Conservation (phyloP, 2,888 invertebrate species). For the Ganaspis brasiliensis region DNA sequence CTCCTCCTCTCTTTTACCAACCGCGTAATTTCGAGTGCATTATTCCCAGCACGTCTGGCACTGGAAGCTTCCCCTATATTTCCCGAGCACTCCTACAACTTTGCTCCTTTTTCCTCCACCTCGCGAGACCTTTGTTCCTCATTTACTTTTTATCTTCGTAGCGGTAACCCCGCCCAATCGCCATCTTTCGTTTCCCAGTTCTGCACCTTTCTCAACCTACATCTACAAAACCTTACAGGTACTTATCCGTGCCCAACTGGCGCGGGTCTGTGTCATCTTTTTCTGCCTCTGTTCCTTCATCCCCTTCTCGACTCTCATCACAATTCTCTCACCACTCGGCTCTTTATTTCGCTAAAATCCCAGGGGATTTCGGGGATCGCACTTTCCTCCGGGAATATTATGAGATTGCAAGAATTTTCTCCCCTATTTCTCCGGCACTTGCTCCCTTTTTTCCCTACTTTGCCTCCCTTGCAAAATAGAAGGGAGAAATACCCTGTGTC, state of each 20-base stretch:
- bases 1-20: conserved; percentile 65
- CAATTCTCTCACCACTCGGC: conserved; percentile 19
- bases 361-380: conserved; percentile 57
- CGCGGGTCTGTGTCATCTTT: conserved; percentile 7
- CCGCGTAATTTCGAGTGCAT: conserved; percentile 78
- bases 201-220: conserved; percentile 42
- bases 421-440: conserved; percentile 27
- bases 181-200: conserved; percentile 49
- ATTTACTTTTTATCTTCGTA: conserved; percentile 79
- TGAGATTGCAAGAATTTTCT: conserved; percentile 60
- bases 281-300: conserved; percentile 53
- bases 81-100: conserved; percentile 59
- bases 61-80: conserved; percentile 68
- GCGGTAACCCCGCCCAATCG: conserved; percentile 67
- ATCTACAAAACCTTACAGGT: conserved; percentile 33
- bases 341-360: conserved; percentile 49
- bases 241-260: conserved; percentile 4
- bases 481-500: conserved; percentile 52
- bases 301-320: conserved; percentile 44
- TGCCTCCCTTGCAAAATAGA: conserved; percentile 55
- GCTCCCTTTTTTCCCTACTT: conserved; percentile 47
- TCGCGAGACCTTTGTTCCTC: conserved; percentile 76
- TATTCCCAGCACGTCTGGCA: conserved; percentile 79
- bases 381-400: conserved; percentile 54
- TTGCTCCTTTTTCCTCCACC: conserved; percentile 59